Conservation (phyloP, 53 echinoderm and acorn worm genomes). For the Glandiceps talaboti region DNA sequence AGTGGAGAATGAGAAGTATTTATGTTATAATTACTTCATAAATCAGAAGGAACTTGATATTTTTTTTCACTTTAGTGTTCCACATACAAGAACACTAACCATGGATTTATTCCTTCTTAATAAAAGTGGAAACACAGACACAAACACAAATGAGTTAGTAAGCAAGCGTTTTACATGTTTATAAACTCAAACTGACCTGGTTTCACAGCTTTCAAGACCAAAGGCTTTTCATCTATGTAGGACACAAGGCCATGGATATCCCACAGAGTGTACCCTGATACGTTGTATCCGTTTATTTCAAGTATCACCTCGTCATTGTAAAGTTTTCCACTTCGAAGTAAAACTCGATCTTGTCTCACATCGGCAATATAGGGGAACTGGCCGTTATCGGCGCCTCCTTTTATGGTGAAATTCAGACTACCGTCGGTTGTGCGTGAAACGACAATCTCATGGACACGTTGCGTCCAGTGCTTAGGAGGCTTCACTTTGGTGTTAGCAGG, state of each 20-base stretch:
- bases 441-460: conserved; percentile 58
- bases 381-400: conserved; percentile 98
- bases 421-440: conserved; percentile 53
- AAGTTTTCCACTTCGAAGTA: conserved; percentile 67
- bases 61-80: too few relatives aligned
- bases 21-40: too few relatives aligned
- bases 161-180: too few relatives aligned
- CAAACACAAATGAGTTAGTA: too few relatives aligned
- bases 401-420: conserved; percentile 46
- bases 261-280: conserved; percentile 96
- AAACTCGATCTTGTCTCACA: conserved; percentile 54
- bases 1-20: too few relatives aligned
- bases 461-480: conserved; percentile 96
- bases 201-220: conserved; percentile 72
- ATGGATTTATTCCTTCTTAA: too few relatives aligned
- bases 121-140: too few relatives aligned
- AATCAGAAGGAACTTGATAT: too few relatives aligned
- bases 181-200: conserved; percentile 63
- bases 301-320: conserved; percentile 79
- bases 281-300: conserved; percentile 68
- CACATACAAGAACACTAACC: too few relatives aligned
- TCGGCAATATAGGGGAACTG: conserved; percentile 62
- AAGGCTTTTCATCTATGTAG: conserved; percentile 39
- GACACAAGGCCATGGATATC: conserved; percentile 64
- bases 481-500: conserved; percentile 13